phyloP scores from a whole-genome alignment of 2,113 vertebrate genomes.

The Sturnira hondurensis region DNA sequence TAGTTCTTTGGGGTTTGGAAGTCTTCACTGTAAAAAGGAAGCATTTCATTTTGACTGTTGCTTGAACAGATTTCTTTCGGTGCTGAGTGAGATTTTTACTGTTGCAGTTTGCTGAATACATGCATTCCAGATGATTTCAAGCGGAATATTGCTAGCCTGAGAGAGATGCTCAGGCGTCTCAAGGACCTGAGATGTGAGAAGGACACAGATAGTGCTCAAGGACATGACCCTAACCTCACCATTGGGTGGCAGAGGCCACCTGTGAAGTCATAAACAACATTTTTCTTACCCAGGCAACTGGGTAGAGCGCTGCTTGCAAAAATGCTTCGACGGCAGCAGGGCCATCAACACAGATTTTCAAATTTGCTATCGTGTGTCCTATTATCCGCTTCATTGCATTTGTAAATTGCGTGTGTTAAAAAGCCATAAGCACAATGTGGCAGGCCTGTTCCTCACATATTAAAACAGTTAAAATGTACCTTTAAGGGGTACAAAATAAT shows the following conservation, averaged over 20 bases:
- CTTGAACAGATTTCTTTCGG: neutral
- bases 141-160: neutral
- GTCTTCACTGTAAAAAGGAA: neutral
- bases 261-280: conserved; percentile 55
- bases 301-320: conserved; percentile 10
- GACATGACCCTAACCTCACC: conserved; percentile 8
- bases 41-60: neutral
- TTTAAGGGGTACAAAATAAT: conserved; percentile 62
- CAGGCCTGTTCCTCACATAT: conserved; percentile 53
- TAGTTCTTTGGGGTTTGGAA: neutral
- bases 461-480: conserved; percentile 63
- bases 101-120: neutral
- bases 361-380: conserved; percentile 58
- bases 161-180: too few species aligned
- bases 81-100: neutral
- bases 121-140: neutral
- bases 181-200: too few species aligned
- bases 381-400: conserved; percentile 70
- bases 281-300: conserved; percentile 25
- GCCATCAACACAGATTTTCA: conserved; percentile 60
- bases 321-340: conserved; percentile 12
- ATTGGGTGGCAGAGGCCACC: conserved; percentile 35
- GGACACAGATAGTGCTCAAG: too few species aligned
- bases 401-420: conserved; percentile 76
- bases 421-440: conserved; percentile 69